Percentiles rank a stretch among this genome's conserved stretches.
Conservation (phyloP, 1,140 invertebrate species). For the Paraescarpia echinospica region DNA sequence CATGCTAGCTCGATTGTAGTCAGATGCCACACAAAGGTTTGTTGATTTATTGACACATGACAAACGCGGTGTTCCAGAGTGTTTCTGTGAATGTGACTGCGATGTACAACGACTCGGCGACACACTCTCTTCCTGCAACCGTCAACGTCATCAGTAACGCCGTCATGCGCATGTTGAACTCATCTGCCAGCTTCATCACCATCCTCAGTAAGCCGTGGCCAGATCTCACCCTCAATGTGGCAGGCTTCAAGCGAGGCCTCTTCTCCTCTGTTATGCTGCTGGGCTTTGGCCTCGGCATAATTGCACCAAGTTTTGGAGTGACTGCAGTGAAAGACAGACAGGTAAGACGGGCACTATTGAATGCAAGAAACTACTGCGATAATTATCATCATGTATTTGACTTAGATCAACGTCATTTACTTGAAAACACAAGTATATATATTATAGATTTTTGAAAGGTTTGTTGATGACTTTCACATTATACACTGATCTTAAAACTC, state of each 20-base stretch:
- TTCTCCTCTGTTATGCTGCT: constrained; percentile 73
- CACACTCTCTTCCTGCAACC: constrained; percentile 76
- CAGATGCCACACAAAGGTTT: no score
- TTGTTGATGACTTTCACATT: no score
- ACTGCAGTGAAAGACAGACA: constrained; percentile 82
- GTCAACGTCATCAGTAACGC: constrained; percentile 75
- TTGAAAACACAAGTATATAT: no score
- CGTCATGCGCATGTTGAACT: constrained; percentile 53
- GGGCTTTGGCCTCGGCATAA: constrained; percentile 76
- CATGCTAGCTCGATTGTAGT: no score
- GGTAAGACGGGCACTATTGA: constrained; percentile 58
- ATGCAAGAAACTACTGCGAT: no score
- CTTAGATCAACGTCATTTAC: no score
- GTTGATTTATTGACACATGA: not conserved
- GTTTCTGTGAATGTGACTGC: constrained; percentile 62
- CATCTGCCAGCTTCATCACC: constrained; percentile 32
- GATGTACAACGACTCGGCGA: constrained; percentile 77
- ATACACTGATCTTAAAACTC: no score
- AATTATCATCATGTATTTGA: no score
- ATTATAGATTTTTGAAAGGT: no score
- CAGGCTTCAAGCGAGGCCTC: constrained; percentile 69
- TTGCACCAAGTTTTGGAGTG: constrained; percentile 75
- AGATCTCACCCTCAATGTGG: constrained; percentile 68
- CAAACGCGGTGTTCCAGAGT: not conserved
- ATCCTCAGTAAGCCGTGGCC: constrained; percentile 68